Percentiles rank a stretch among this genome's conserved stretches.
These are phyloP conservation scores for Nyctalus aviator DNA, from an alignment of 2,797 vertebrate genomes.

Conservation along the genomic window DNA sequence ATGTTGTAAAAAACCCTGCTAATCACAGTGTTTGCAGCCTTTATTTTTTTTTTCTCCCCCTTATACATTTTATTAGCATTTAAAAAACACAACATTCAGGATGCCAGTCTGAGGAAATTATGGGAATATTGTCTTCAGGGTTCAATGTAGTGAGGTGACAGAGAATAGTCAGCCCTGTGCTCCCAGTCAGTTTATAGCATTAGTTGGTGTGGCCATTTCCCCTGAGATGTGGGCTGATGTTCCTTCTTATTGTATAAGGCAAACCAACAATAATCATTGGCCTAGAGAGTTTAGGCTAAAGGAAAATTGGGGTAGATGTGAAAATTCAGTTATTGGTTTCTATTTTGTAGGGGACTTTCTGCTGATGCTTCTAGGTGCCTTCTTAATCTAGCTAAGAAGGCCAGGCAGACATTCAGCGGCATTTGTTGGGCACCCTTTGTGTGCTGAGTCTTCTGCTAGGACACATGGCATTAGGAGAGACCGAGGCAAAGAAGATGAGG, in stretches of 20 bases:
- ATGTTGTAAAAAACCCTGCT: background rate
- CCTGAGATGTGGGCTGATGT: background rate
- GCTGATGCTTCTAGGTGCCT: background rate
- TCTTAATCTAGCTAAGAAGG: background rate
- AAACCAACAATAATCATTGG: background rate
- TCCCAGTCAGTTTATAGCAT: background rate
- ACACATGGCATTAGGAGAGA: background rate
- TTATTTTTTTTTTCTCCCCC: slow-evolving; percentile 21
- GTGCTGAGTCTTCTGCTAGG: background rate
- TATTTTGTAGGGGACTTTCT: background rate
- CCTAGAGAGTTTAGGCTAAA: background rate
- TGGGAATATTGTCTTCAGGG: background rate
- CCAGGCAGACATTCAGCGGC: background rate
- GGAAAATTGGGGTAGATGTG: background rate
- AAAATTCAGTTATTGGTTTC: background rate
- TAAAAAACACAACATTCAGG: background rate
- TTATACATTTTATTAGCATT: background rate
- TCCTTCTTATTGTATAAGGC: background rate
- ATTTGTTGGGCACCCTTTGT: background rate
- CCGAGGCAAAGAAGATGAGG: background rate
- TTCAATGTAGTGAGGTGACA: background rate
- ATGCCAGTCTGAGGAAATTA: background rate
- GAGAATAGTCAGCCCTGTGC: background rate
- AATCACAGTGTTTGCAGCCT: background rate
- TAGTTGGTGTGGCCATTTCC: background rate